Base-by-base conservation (phyloP, 2,113 vertebrate species). In the Chunga burmeisteri region DNA sequence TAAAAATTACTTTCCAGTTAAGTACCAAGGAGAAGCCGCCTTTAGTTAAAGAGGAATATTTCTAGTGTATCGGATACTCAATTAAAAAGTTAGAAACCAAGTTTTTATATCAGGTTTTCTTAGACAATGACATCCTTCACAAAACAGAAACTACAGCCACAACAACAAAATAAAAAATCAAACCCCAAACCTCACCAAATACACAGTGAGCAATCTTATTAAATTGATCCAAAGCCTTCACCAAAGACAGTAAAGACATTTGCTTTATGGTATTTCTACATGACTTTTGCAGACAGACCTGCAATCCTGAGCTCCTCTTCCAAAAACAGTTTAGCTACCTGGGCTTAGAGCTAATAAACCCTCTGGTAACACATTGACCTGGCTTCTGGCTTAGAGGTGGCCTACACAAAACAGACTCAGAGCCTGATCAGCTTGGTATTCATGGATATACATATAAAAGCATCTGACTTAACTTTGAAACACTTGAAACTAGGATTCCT, bases 391-490 rank as follows among this genome's bases (percentile, higher is more conserved):
- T 81, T 70, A 55, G 25, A 30, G 18, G 7, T 65, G 25, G 11
- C 25, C 29, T 74, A 55, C 9, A 38, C 46, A 74, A 40, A 77
- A 52, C 2, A 1, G 1, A 1, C 7, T 38, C 1, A 2, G 38
- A 40, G 3, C 47, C 44, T 40, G 25, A 38, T 46, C 32, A 72
- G 16, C 18, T 94, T 68, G 63, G 8, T 65, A 34, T 68, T 65
- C 27, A 38, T 32, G 38, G 38, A 38, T 25, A 38, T 23, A 55
- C 17, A 18, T 20, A 26, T 18, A 55, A 65, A 86, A 55, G 6
- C 30, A 49, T 34, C 30, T 72, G 34, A 47, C 26, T 15, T 59
- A 77, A 72, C 18, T 44, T 36, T 44, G 46, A 91, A 86, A 84
- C 27, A 50, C 42, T 46, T 56, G 47, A 85, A 86, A 82, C 19